Evolutionary conservation across 2,888 invertebrate species (phyloP).

Genomic region (Drosophila paracracens): DNA sequence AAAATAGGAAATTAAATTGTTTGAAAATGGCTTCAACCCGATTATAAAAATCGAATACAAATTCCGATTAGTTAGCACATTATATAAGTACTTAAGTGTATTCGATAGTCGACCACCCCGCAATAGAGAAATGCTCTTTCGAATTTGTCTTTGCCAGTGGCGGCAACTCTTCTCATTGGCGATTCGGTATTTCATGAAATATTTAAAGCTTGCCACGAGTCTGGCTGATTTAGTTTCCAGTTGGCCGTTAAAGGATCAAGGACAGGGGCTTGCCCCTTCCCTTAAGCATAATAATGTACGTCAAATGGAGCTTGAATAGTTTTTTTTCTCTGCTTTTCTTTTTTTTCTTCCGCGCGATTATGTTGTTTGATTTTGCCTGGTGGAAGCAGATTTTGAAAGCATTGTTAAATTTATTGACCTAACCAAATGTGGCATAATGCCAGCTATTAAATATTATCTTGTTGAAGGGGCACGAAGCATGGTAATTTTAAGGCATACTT

Average conservation of each 20-base stretch:
- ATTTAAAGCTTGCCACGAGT: conserved; percentile 57
- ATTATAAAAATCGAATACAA: not conserved
- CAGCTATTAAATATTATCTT: not conserved
- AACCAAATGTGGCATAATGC: not conserved
- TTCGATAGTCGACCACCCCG: not conserved
- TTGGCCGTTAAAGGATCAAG: conserved; percentile 39
- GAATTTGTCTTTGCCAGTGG: conserved; percentile 13
- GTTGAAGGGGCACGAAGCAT: not conserved
- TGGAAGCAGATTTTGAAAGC: not conserved
- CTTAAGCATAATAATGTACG: conserved; percentile 17
- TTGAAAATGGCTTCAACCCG: not conserved
- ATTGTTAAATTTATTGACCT: conserved; percentile 14
- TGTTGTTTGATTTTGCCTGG: conserved; percentile 17
- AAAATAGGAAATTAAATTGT: not conserved
- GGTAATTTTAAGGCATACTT: not conserved
- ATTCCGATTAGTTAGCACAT: not conserved
- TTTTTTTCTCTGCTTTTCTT: not conserved
- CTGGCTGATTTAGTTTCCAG: conserved; percentile 40
- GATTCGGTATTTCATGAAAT: conserved; percentile 67
- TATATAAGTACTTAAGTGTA: not conserved
- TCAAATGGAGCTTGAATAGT: conserved; percentile 34
- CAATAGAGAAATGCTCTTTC: not conserved
- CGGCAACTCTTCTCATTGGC: conserved; percentile 44
- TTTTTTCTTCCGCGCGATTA: conserved; percentile 6
- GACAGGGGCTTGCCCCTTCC: conserved; percentile 2